Percentiles rank a stretch among this genome's conserved stretches.
phyloP scores from a whole-genome alignment of 2,888 invertebrate genomes.

The Blastobasis lacticolella region DNA sequence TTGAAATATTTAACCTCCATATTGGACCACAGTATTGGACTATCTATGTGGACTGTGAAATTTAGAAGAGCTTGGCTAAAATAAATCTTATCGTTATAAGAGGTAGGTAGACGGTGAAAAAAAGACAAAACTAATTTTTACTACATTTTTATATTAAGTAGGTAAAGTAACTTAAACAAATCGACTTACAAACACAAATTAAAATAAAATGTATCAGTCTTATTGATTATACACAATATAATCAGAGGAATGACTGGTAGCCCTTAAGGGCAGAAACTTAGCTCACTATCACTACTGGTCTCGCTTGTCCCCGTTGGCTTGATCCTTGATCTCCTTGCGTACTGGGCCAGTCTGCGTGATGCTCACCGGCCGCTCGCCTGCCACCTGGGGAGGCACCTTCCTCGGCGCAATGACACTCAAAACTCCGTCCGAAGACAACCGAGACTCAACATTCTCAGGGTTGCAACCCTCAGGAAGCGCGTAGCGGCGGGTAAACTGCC shows the following conservation, averaged over 20 bases:
- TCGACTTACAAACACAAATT: no score
- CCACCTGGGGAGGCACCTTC: slow-evolving; percentile 38
- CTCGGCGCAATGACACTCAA: slow-evolving; percentile 79
- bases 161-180: no score
- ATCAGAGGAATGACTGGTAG: not conserved
- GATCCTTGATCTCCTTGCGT: slow-evolving; percentile 66
- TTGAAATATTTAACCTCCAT: no score
- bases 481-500: slow-evolving; percentile 84
- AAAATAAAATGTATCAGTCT: no score
- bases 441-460: slow-evolving; percentile 79
- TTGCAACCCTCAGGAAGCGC: slow-evolving; percentile 83
- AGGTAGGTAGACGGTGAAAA: no score
- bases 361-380: slow-evolving; percentile 71
- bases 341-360: slow-evolving; percentile 77
- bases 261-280: not conserved
- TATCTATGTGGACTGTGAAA: no score
- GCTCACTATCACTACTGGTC: slow-evolving; percentile 17
- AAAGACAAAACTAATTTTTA: no score
- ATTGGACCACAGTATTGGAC: no score
- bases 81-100: no score
- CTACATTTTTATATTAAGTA: no score
- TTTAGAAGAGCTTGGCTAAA: no score
- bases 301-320: slow-evolving; percentile 54
- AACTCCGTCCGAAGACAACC: slow-evolving; percentile 84
- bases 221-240: not conserved